These are phyloP conservation scores for Paradoxurus hermaphroditus DNA, from an alignment of 2,113 vertebrate genomes.

Conservation along the genomic window DNA sequence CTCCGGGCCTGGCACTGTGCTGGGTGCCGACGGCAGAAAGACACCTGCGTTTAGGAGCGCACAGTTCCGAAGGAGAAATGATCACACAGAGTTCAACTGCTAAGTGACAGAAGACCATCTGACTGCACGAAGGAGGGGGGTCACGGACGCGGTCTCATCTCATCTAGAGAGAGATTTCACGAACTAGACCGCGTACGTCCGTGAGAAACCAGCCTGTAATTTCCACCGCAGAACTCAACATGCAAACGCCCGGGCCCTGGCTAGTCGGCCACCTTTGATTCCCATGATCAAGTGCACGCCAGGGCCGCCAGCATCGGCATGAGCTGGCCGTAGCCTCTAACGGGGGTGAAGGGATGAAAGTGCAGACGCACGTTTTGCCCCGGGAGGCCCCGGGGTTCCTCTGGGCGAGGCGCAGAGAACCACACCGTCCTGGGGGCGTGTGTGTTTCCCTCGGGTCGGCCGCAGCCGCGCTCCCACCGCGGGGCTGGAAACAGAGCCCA, in stretches of 20 bases:
- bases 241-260: rapidly evolving
- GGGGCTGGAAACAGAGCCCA: neutral
- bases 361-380: neutral
- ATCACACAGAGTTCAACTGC: neutral
- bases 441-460: rapidly evolving
- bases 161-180: neutral
- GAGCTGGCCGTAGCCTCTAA: neutral
- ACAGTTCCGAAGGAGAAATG: neutral
- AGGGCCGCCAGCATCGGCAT: neutral
- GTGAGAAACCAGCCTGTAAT: neutral
- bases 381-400: neutral
- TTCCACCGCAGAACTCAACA: neutral
- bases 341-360: neutral
- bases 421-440: neutral
- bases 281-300: neutral
- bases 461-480: neutral
- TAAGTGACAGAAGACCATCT: neutral
- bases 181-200: rapidly evolving
- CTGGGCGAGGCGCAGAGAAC: rapidly evolving
- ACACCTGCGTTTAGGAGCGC: neutral
- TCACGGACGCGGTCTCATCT: rapidly evolving
- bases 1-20: conserved; percentile 45
- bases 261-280: neutral
- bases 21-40: neutral
- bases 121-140: too few species aligned